Evolutionary conservation across 2,113 vertebrate genomes (phyloP).

Genomic region (Etheostoma spectabile): DNA sequence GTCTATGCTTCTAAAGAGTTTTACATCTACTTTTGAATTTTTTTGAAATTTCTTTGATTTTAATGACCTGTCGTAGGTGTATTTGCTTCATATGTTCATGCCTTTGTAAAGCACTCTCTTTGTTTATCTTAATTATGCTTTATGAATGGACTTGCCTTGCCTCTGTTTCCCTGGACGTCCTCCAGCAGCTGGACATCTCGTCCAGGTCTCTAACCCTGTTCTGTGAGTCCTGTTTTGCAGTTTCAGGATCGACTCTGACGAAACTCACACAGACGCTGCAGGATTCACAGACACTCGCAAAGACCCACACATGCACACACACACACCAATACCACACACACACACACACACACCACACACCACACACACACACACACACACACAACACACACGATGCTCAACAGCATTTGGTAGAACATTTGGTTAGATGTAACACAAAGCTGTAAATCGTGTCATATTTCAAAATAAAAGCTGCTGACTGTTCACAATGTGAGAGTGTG

Average conservation of each 20-base stretch:
- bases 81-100: too few species aligned
- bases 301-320: slow-evolving; percentile 34
- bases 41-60: too few species aligned
- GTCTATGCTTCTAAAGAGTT: too few species aligned
- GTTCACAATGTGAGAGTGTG: neutral
- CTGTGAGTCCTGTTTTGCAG: slow-evolving; percentile 21
- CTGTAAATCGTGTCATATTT: slow-evolving; percentile 45
- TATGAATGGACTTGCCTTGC: too few species aligned
- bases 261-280: slow-evolving; percentile 59
- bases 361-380: slow-evolving; percentile 23
- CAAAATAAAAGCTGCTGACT: slow-evolving; percentile 54
- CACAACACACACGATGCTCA: slow-evolving; percentile 7
- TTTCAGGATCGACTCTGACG: slow-evolving; percentile 22
- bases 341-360: too few species aligned
- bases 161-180: neutral
- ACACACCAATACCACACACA: too few species aligned
- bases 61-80: too few species aligned
- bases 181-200: slow-evolving; percentile 8
- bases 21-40: too few species aligned
- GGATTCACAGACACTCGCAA: slow-evolving; percentile 46
- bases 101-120: too few species aligned
- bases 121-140: too few species aligned
- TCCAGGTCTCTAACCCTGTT: neutral
- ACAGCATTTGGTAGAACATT: slow-evolving; percentile 59
- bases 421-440: slow-evolving; percentile 16